Conservation (phyloP, 2,888 invertebrate species). For the Cryptocephalus moraei region DNA sequence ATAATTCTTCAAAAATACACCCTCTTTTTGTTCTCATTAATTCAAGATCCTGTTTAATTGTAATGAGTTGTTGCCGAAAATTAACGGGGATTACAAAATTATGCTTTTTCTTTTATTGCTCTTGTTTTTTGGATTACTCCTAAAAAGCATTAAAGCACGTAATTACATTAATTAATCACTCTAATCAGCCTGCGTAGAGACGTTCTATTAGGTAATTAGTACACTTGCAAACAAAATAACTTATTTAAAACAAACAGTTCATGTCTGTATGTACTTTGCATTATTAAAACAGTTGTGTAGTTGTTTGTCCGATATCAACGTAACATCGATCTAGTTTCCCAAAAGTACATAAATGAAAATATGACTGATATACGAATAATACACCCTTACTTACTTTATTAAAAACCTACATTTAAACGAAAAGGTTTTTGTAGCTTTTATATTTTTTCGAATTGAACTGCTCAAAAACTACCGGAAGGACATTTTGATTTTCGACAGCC, state of each 20-base stretch:
- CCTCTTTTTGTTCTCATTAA: background rate
- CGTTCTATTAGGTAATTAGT: background rate
- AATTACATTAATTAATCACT: slow-evolving; percentile 5
- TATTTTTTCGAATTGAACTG: no score
- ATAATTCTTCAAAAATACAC: background rate
- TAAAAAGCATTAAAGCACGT: slow-evolving; percentile 2
- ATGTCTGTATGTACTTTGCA: slow-evolving; percentile 2
- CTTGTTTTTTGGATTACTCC: slow-evolving; percentile 13
- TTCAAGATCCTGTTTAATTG: background rate
- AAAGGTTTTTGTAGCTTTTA: no score
- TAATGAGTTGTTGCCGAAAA: slow-evolving; percentile 9
- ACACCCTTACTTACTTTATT: no score
- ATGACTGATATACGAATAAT: no score
- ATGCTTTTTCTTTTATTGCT: slow-evolving; percentile 10
- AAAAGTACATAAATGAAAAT: no score
- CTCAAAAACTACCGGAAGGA: no score
- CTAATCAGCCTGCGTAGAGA: slow-evolving; percentile 4
- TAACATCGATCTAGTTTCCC: background rate
- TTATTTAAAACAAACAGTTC: slow-evolving; percentile 3
- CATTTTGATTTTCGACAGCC: no score
- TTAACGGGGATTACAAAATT: slow-evolving; percentile 21
- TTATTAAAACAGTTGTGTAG: background rate
- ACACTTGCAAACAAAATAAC: background rate
- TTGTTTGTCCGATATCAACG: background rate
- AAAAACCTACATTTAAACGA: no score